A percentile compares a stretch with the other conserved stretches of the same genome.
Evolutionary conservation across 2,113 vertebrate species (phyloP).

Genomic region (Peromyscus leucopus): DNA sequence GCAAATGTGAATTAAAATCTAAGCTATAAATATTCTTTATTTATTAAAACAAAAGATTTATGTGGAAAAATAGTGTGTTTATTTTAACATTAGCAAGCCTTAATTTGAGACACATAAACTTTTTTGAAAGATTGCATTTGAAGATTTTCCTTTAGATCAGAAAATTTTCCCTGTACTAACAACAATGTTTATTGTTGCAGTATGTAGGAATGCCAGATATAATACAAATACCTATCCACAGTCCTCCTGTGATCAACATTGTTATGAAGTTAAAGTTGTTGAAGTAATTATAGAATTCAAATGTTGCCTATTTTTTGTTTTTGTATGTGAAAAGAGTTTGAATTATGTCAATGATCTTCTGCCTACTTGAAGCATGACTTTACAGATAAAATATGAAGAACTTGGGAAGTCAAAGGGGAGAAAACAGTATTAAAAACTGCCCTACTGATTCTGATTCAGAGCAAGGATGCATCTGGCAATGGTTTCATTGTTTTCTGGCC

Average conservation of each 20-base stretch:
- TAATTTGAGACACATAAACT: background rate
- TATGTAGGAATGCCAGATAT: background rate
- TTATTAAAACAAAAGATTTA: constrained; percentile 86
- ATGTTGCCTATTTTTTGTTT: background rate
- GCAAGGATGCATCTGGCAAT: too few species aligned
- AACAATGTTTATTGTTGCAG: background rate
- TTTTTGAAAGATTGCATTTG: too few species aligned
- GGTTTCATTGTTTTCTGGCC: background rate
- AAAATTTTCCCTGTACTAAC: background rate
- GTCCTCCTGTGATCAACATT: background rate
- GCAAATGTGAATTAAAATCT: constrained; percentile 84
- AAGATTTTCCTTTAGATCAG: background rate
- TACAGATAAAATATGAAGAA: background rate
- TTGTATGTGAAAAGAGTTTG: background rate
- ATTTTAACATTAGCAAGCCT: background rate
- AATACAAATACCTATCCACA: background rate
- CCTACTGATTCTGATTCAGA: background rate
- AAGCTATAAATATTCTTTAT: constrained; percentile 83
- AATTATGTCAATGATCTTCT: background rate
- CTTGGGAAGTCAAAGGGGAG: background rate
- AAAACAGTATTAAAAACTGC: background rate
- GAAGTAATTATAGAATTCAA: background rate
- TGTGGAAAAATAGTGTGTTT: constrained; percentile 32
- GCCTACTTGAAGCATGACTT: background rate
- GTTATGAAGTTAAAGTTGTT: background rate